Conservation (phyloP, 2,797 vertebrate genomes). For the Rhabdomys pumilio region DNA sequence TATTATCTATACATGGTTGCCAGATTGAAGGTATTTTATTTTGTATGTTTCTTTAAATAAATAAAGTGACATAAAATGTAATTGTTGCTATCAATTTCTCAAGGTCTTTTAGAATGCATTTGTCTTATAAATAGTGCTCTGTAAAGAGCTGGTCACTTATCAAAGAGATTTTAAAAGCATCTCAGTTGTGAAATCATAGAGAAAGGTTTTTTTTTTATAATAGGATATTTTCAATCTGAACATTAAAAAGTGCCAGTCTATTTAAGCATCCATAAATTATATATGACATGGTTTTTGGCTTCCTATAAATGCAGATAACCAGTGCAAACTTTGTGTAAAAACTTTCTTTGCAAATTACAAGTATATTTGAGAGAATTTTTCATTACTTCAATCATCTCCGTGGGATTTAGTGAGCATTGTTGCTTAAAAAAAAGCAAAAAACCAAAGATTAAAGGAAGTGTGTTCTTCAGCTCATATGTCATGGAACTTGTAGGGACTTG, state of each 20-base stretch:
- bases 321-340: background rate
- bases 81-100: background rate
- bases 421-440: too few species aligned
- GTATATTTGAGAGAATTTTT: background rate
- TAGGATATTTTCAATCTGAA: constrained; percentile 3
- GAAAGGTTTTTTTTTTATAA: constrained; percentile 21
- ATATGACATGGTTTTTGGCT: background rate
- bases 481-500: background rate
- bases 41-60: constrained; percentile 56
- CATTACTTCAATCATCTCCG: background rate
- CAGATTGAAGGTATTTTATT: background rate
- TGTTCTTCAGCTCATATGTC: background rate
- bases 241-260: background rate
- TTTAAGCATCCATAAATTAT: background rate
- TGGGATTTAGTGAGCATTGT: background rate
- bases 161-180: constrained; percentile 57
- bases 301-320: background rate
- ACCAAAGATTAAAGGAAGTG: background rate
- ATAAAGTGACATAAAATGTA: background rate
- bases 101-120: constrained; percentile 38
- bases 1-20: constrained; percentile 53
- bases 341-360: background rate
- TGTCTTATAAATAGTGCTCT: constrained; percentile 32
- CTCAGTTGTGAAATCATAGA: constrained; percentile 29
- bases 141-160: background rate